phyloP scores from a whole-genome alignment of 2,113 vertebrate species.

The Brienomyrus brachyistius region DNA sequence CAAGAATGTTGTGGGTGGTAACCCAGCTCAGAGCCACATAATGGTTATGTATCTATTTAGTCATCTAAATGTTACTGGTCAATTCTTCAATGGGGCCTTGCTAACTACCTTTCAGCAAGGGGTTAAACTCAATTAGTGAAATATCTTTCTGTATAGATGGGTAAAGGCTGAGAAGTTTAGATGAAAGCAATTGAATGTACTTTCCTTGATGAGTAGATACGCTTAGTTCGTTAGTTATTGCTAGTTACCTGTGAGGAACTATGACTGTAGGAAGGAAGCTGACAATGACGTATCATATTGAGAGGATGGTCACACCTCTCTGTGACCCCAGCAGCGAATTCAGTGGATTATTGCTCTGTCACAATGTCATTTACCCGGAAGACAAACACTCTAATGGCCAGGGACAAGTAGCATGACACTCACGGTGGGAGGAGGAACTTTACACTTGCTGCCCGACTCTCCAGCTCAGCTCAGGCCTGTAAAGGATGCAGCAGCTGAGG shows the following conservation, averaged over 20 bases:
- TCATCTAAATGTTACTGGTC: background rate
- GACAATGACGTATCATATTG: background rate
- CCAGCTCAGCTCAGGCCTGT: background rate
- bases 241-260: background rate
- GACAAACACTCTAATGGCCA: background rate
- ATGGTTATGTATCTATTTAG: background rate
- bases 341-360: background rate
- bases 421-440: background rate
- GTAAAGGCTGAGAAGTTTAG: background rate
- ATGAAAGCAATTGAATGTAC: background rate
- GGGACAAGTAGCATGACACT: background rate
- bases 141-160: background rate
- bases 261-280: background rate
- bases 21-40: background rate
- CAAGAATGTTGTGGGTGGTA: background rate
- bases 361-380: background rate
- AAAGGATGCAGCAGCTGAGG: background rate
- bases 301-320: background rate
- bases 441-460: background rate
- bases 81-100: background rate
- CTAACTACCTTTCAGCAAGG: background rate
- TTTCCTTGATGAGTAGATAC: background rate
- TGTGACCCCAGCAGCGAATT: too few species aligned
- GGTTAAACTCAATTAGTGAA: background rate
- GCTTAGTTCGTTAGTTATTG: background rate